phyloP scores from a whole-genome alignment of 2,797 vertebrate genomes.

The Chanos chanos region DNA sequence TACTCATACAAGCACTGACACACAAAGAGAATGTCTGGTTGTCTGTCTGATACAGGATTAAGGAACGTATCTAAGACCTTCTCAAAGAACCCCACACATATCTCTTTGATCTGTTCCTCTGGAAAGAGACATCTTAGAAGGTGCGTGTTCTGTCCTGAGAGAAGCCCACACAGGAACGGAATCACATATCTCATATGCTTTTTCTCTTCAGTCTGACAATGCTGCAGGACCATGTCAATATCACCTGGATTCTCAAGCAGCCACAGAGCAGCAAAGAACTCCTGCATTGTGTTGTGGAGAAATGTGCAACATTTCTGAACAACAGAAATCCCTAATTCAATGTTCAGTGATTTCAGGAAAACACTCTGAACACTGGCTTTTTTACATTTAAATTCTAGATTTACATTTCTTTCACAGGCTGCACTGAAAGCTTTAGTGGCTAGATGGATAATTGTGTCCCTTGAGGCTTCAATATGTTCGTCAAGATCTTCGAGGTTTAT shows the following conservation, averaged over 20 bases:
- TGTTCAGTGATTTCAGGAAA: constrained; percentile 20
- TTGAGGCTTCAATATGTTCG: neutral
- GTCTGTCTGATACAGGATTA: neutral
- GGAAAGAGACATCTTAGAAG: constrained; percentile 30
- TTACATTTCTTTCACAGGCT: constrained; percentile 1
- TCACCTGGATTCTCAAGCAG: constrained; percentile 42
- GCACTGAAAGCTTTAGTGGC: constrained; percentile 29
- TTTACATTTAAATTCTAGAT: neutral
- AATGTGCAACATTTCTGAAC: constrained; percentile 23
- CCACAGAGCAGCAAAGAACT: constrained; percentile 60
- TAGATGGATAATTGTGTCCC: constrained; percentile 1
- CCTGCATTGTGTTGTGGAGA: constrained; percentile 59
- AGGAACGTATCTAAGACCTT: constrained; percentile 23
- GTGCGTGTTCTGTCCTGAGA: constrained; percentile 14
- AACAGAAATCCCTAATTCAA: neutral
- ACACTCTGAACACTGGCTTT: neutral
- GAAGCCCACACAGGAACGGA: constrained; percentile 49
- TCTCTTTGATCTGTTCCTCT: constrained; percentile 4
- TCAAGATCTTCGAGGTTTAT: neutral
- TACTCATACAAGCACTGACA: constrained; percentile 47
- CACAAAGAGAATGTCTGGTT: constrained; percentile 19
- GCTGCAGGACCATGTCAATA: constrained; percentile 37
- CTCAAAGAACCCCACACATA: neutral
- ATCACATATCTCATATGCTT: constrained; percentile 54
- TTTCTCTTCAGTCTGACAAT: constrained; percentile 39